Conservation (phyloP, 2,888 invertebrate genomes). For the Abrostola tripartita region DNA sequence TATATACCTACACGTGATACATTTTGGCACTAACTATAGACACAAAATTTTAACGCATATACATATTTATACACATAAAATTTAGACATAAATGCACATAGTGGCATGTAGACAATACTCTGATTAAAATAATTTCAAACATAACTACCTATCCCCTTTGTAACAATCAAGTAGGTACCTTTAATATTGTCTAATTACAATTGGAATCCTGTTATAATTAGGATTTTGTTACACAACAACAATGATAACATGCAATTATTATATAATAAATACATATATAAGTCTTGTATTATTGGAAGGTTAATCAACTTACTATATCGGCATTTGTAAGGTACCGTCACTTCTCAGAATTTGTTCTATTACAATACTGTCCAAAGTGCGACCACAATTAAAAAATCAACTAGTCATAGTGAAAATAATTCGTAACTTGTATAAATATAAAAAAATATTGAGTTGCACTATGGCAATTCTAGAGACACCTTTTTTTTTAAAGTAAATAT, state of each 20-base stretch:
- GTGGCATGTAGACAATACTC: conserved; percentile 34
- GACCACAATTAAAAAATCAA: conserved; percentile 23
- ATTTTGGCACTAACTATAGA: conserved; percentile 70
- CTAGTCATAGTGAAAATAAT: conserved; percentile 37
- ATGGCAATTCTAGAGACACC: conserved; percentile 37
- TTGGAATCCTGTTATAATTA: conserved; percentile 25
- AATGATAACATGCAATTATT: background rate
- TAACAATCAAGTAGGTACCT: conserved; percentile 58
- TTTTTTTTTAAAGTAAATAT: conserved; percentile 50
- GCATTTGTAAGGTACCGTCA: conserved; percentile 7
- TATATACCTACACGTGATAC: conserved; percentile 46
- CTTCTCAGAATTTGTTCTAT: conserved; percentile 30
- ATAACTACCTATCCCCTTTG: conserved; percentile 61
- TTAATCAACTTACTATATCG: background rate
- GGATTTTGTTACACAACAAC: conserved; percentile 8
- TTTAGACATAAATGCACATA: conserved; percentile 62
- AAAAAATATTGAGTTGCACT: conserved; percentile 50
- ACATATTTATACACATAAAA: conserved; percentile 50
- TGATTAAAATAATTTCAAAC: conserved; percentile 43
- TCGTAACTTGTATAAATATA: conserved; percentile 52
- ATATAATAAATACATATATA: conserved; percentile 2
- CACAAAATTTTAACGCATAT: conserved; percentile 42
- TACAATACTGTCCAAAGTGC: conserved; percentile 35
- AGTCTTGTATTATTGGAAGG: background rate
- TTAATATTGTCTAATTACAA: conserved; percentile 28